A percentile compares a stretch with the other conserved stretches of the same genome.
Conservation (phyloP, 2,888 invertebrate genomes). For the Drosophila acutilabella region DNA sequence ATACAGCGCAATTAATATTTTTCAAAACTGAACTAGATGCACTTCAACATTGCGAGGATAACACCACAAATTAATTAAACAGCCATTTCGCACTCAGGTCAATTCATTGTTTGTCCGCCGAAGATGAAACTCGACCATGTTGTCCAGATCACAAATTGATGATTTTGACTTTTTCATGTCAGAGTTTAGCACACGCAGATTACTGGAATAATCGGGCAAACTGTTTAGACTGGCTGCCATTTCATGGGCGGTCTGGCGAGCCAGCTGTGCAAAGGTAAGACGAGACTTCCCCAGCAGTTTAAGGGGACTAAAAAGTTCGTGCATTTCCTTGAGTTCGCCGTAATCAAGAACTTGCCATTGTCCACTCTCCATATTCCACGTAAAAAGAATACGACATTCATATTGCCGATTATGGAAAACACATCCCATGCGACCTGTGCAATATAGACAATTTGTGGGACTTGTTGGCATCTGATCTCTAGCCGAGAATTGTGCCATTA, state of each 20-base stretch:
- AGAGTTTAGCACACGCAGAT: constrained; percentile 83
- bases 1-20: constrained; percentile 63
- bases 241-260: constrained; percentile 82
- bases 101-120: constrained; percentile 69
- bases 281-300: constrained; percentile 70
- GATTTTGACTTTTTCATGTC: constrained; percentile 84
- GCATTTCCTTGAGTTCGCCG: constrained; percentile 83
- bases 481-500: constrained; percentile 85
- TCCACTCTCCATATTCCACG: constrained; percentile 85
- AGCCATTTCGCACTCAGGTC: constrained; percentile 23
- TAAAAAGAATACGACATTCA: constrained; percentile 84
- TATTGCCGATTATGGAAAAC: constrained; percentile 83
- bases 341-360: constrained; percentile 85
- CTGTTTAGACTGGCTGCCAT: constrained; percentile 73
- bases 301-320: constrained; percentile 71
- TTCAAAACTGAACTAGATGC: constrained; percentile 71
- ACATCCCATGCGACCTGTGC: constrained; percentile 82
- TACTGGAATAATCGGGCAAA: constrained; percentile 80
- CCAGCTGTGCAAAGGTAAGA: constrained; percentile 76
- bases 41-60: constrained; percentile 43
- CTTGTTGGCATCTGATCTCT: constrained; percentile 80
- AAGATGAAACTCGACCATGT: constrained; percentile 84
- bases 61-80: constrained; percentile 6
- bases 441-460: constrained; percentile 82
- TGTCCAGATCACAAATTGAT: constrained; percentile 82